Conservation (phyloP, 2,113 vertebrate species). For the Motacilla tschutschensis region DNA sequence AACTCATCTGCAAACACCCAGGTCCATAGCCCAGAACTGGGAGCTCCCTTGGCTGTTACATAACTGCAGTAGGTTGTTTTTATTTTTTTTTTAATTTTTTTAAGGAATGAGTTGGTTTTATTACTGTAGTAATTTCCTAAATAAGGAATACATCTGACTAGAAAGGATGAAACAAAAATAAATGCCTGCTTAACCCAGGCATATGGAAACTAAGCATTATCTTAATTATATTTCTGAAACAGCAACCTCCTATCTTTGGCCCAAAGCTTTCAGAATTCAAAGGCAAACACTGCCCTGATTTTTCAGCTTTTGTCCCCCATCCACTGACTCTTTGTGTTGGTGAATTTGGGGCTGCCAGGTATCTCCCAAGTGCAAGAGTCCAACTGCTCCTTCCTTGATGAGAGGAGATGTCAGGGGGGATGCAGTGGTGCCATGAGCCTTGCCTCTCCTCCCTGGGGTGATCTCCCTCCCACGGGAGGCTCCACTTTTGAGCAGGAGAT, state of each 20-base stretch:
- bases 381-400: not conserved
- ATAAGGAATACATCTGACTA: not conserved
- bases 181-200: slow-evolving; percentile 14
- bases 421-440: rapidly evolving
- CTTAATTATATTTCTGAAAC: slow-evolving; percentile 31
- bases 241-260: not conserved
- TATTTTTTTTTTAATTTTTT: not conserved
- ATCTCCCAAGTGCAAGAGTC: not conserved
- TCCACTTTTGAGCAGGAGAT: not conserved
- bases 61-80: not conserved
- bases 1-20: not conserved
- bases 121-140: slow-evolving; percentile 37
- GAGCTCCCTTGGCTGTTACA: not conserved
- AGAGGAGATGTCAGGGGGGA: rapidly evolving
- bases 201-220: not conserved
- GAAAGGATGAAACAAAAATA: slow-evolving; percentile 37
- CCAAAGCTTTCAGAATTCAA: not conserved
- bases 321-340: not conserved
- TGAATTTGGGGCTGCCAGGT: not conserved
- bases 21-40: not conserved
- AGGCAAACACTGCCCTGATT: not conserved
- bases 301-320: not conserved
- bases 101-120: not conserved
- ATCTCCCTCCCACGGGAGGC: not conserved
- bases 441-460: rapidly evolving